Percentiles rank a stretch among this genome's conserved stretches.
Conservation (phyloP, 2,888 invertebrate genomes). For the Coenonympha glycerion region DNA sequence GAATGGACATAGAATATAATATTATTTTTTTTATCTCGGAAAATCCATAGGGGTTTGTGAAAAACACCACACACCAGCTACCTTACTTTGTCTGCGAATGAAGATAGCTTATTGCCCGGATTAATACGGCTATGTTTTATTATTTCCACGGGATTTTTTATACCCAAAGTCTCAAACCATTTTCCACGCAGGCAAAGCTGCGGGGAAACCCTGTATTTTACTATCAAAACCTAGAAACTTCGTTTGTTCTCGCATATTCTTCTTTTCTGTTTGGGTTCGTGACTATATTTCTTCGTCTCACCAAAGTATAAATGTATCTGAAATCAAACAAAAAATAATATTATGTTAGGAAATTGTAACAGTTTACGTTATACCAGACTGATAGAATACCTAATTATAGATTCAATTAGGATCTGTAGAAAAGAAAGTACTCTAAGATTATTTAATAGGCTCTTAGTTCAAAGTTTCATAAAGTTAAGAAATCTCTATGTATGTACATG, state of each 20-base stretch:
- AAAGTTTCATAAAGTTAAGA: not conserved
- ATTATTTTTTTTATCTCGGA: too few relatives aligned
- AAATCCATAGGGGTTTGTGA: too few relatives aligned
- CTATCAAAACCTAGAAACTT: conserved; percentile 54
- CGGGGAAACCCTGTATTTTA: too few relatives aligned
- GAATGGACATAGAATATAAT: too few relatives aligned
- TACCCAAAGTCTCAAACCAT: too few relatives aligned
- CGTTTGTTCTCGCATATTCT: conserved; percentile 52
- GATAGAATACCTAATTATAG: not conserved
- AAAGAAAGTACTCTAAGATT: not conserved
- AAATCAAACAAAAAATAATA: conserved; percentile 25
- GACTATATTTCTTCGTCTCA: conserved; percentile 39
- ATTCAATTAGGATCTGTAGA: not conserved
- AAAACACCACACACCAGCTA: too few relatives aligned
- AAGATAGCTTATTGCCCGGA: too few relatives aligned
- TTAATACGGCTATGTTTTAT: too few relatives aligned
- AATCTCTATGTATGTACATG: too few relatives aligned
- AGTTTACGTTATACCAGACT: not conserved
- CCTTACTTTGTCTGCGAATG: too few relatives aligned
- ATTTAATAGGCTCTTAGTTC: not conserved
- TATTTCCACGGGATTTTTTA: too few relatives aligned
- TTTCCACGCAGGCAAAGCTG: too few relatives aligned
- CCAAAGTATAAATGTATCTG: conserved; percentile 54
- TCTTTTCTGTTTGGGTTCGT: conserved; percentile 47
- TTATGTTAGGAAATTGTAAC: not conserved